Evolutionary conservation across 2,797 vertebrate genomes (phyloP), one percentile per base, ranked within the genome.

Genomic region (Odontamblyopus rebecca): DNA sequence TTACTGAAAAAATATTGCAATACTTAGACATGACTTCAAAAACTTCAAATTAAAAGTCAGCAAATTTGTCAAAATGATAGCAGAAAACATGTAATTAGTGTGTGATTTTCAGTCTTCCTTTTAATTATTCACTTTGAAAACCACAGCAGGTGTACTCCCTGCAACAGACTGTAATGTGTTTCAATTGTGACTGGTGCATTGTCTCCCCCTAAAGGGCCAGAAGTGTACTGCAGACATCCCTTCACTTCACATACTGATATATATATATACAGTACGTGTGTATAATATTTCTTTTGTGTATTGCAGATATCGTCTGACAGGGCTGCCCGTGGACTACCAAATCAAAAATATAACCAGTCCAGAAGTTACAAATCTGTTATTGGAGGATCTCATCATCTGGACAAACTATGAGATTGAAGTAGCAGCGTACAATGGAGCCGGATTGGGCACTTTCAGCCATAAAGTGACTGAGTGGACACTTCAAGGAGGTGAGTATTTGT

Each of bases 321-420:
- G 98, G 64, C 89, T 99, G 63, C 97, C 98, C 0, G 98, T 98
- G 15, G 97, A 96, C 61, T 97, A 98, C 86, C 97, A 98, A 86
- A 96, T 95, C 84, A 98, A 96, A 88, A 99, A 99, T 90, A 96
- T 98, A 79, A 95, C 95, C 15, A 97, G 95, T 0, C 95, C 97
- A 0, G 97, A 99, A 0, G 94, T 97, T 75, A 98, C 95, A 85
- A 98, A 96, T 82, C 92, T 99, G 72, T 93, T 99, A 0, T 93
- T 99, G 83, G 97, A 99, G 76, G 98, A 99, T 61, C 96, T 99
- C 81, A 98, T 99, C 92, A 98, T 99, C 87, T 99, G 98, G 98
- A 99, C 97, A 70, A 99, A 98, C 91, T 99, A 99, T 0, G 98
- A 99, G 93, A 98, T 99, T 0, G 96, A 98, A 86, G 97, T 99